Conservation (phyloP, 2,797 vertebrate genomes). For the Acrocephalus scirpaceus region DNA sequence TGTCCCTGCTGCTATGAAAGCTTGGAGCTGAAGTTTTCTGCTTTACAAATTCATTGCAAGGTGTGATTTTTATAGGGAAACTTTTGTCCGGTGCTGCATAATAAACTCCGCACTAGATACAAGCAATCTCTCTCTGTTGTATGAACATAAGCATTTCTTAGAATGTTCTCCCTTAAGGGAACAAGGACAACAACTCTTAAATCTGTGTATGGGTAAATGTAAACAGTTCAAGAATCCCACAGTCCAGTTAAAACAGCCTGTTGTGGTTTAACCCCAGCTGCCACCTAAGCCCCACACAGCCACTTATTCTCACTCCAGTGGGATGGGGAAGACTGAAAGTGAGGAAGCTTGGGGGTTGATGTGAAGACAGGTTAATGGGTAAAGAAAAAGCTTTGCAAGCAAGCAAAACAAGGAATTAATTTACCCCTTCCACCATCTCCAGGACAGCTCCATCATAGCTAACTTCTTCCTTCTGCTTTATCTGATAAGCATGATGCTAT, state of each 20-base stretch:
- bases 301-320: not conserved
- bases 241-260: not conserved
- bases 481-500: not conserved
- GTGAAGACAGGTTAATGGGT: not conserved
- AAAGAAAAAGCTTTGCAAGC: not conserved
- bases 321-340: not conserved
- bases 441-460: not conserved
- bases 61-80: not conserved
- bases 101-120: not conserved
- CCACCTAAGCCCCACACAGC: not conserved
- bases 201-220: not conserved
- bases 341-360: not conserved
- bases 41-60: not conserved
- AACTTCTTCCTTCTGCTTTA: not conserved
- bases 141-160: not conserved
- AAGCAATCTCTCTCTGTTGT: not conserved
- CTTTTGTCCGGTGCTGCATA: not conserved
- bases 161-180: not conserved
- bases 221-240: not conserved
- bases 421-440: not conserved
- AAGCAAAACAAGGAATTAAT: not conserved
- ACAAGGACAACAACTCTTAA: not conserved
- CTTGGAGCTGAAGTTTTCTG: not conserved
- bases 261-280: not conserved
- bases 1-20: not conserved